Conservation (phyloP, 1,140 invertebrate genomes). For the Drosophila subpulchrella region DNA sequence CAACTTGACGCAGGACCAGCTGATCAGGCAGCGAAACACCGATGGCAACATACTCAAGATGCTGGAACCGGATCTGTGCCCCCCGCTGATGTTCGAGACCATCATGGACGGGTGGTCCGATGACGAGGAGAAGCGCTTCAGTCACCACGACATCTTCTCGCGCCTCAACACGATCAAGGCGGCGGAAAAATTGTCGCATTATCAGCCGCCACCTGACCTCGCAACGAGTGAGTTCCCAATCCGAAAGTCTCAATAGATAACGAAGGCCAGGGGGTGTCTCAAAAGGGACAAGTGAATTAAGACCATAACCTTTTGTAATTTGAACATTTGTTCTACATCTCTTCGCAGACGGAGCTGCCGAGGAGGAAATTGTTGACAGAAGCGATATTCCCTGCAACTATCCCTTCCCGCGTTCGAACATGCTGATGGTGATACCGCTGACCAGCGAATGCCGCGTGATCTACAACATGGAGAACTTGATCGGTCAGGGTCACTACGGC, state of each 20-base stretch:
- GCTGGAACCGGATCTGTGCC: slow-evolving; percentile 89
- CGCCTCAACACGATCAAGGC: slow-evolving; percentile 59
- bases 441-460: slow-evolving; percentile 65
- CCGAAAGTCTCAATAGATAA: no score
- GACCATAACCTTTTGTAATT: no score
- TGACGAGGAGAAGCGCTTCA: slow-evolving; percentile 89
- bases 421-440: slow-evolving; percentile 54
- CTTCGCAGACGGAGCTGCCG: slow-evolving; percentile 14
- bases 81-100: slow-evolving; percentile 90
- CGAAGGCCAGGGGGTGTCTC: no score
- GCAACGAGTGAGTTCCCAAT: slow-evolving; percentile 26
- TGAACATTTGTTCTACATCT: background rate
- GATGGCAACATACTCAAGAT: slow-evolving; percentile 86
- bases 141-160: slow-evolving; percentile 87
- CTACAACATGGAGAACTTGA: slow-evolving; percentile 56
- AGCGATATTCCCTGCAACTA: background rate
- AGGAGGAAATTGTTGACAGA: background rate
- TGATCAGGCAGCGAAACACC: slow-evolving; percentile 78
- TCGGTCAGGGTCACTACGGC: slow-evolving; percentile 78
- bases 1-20: slow-evolving; percentile 33
- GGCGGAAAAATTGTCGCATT: slow-evolving; percentile 16
- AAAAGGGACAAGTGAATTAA: no score
- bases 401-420: slow-evolving; percentile 22
- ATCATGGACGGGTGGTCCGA: slow-evolving; percentile 95
- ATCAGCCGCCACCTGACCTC: slow-evolving; percentile 29